phyloP scores from a whole-genome alignment of 2,797 vertebrate genomes.

The Iguana delicatissima region DNA sequence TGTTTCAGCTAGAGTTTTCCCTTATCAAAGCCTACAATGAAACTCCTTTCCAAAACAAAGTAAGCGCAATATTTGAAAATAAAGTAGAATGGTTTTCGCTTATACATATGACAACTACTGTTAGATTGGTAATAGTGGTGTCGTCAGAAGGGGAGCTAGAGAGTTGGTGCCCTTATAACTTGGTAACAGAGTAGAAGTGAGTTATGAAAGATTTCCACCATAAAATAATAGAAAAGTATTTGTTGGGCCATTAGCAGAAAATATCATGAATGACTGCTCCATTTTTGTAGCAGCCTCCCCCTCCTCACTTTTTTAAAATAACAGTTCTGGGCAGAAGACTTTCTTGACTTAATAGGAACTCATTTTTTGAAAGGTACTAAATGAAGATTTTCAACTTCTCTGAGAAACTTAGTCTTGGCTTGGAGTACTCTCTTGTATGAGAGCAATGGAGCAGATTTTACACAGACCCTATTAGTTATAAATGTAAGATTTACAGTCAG shows the following conservation, averaged over 20 bases:
- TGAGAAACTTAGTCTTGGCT: constrained; percentile 33
- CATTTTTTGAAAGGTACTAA: constrained; percentile 22
- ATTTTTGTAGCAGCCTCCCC: constrained; percentile 47
- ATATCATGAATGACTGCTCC: constrained; percentile 53
- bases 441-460: constrained; percentile 1
- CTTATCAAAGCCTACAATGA: constrained; percentile 34
- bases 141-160: constrained; percentile 56
- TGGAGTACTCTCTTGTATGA: constrained; percentile 30
- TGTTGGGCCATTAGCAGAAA: constrained; percentile 66
- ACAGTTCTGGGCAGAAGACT: constrained; percentile 24
- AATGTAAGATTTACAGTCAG: constrained; percentile 29
- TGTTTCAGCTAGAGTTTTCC: constrained; percentile 51
- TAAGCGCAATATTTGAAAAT: constrained; percentile 62
- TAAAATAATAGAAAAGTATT: constrained; percentile 62
- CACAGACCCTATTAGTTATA: constrained; percentile 3
- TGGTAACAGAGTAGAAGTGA: constrained; percentile 72
- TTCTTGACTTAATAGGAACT: constrained; percentile 52
- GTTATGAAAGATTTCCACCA: constrained; percentile 62
- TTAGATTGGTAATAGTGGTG: constrained; percentile 63
- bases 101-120: constrained; percentile 65
- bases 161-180: constrained; percentile 72
- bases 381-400: constrained; percentile 23
- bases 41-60: constrained; percentile 59
- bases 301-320: not conserved
- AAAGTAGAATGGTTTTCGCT: constrained; percentile 67